phyloP scores from a whole-genome alignment of 2,888 invertebrate genomes.

The Eretmocerus hayati region DNA sequence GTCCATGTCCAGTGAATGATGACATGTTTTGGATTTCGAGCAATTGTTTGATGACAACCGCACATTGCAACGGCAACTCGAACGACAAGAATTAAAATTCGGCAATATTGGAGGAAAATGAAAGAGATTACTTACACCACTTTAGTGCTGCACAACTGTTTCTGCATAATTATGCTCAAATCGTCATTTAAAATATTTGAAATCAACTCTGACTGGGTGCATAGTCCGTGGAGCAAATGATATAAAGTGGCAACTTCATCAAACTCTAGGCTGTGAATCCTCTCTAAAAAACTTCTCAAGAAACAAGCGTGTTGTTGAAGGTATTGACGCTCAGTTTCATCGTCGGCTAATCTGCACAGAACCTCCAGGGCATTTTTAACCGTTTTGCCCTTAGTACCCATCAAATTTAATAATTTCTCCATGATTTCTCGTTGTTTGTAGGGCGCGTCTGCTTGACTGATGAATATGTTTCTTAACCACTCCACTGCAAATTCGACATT shows the following conservation, averaged over 20 bases:
- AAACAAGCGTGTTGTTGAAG: slow-evolving; percentile 56
- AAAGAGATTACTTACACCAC: slow-evolving; percentile 47
- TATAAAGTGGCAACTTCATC: slow-evolving; percentile 69
- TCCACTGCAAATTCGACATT: slow-evolving; percentile 37
- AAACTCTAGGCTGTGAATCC: slow-evolving; percentile 65
- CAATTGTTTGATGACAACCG: no score
- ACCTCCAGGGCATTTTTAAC: slow-evolving; percentile 36
- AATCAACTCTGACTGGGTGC: slow-evolving; percentile 46
- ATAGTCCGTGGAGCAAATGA: slow-evolving; percentile 67
- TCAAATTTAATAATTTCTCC: slow-evolving; percentile 35
- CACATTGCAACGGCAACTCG: no score
- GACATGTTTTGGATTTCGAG: no score
- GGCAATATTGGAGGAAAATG: no score
- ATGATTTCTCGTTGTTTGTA: slow-evolving; percentile 40
- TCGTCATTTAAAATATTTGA: slow-evolving; percentile 64
- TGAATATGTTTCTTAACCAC: slow-evolving; percentile 39
- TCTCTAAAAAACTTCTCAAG: slow-evolving; percentile 64
- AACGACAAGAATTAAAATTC: no score
- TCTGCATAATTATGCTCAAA: slow-evolving; percentile 76
- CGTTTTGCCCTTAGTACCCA: slow-evolving; percentile 38
- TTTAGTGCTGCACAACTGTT: slow-evolving; percentile 66
- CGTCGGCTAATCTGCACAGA: slow-evolving; percentile 34
- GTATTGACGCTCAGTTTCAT: slow-evolving; percentile 31
- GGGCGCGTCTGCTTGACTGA: slow-evolving; percentile 30
- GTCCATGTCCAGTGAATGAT: no score